Evolutionary conservation across 2,797 vertebrate species (phyloP).

Genomic region (Acipenser ruthenus): DNA sequence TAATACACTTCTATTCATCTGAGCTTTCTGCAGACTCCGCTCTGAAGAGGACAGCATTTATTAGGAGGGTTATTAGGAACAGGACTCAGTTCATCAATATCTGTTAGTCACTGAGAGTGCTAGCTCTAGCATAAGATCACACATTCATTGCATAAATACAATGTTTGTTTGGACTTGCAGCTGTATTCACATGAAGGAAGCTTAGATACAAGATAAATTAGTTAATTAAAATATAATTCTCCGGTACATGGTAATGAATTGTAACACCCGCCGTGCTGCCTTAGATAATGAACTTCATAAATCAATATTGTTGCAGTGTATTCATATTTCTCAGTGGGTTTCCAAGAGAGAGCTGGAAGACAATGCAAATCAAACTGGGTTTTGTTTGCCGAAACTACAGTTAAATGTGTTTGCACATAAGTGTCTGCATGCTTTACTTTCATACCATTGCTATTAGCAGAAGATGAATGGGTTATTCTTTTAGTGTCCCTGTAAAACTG

Average conservation of each 20-base stretch:
- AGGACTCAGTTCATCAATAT: neutral
- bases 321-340: no score
- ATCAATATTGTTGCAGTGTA: slow-evolving; percentile 39
- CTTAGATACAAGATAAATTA: slow-evolving; percentile 65
- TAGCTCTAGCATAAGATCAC: neutral
- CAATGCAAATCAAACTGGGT: no score
- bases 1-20: no score
- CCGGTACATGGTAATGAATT: slow-evolving; percentile 49
- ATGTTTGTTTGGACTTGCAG: neutral
- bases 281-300: slow-evolving; percentile 60
- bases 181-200: slow-evolving; percentile 24
- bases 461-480: no score
- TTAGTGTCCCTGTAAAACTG: no score
- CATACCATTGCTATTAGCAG: no score
- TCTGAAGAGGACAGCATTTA: neutral
- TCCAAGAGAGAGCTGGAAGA: no score
- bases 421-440: no score
- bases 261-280: slow-evolving; percentile 41
- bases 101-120: neutral
- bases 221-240: slow-evolving; percentile 58
- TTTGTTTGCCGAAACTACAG: no score
- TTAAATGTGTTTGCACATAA: no score
- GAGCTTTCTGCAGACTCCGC: no score
- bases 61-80: neutral
- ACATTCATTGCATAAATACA: neutral